These are phyloP conservation scores for Patiria miniata DNA, from an alignment of 35 echinoderm and acorn worm genomes.

Conservation along the genomic window DNA sequence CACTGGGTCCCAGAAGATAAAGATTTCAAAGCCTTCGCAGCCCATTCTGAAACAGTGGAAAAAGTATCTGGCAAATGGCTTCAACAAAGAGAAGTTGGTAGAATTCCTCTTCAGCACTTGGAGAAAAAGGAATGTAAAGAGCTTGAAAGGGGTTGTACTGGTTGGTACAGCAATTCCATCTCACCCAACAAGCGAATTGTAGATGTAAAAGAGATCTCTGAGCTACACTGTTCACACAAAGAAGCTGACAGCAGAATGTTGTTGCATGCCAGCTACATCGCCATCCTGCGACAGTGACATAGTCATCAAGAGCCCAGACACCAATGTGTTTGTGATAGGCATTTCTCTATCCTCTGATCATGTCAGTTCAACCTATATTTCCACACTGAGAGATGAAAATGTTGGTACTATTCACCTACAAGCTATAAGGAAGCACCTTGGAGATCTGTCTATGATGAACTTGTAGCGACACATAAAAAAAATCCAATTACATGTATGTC, in stretches of 20 bases:
- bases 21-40: constrained; percentile 18
- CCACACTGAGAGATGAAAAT: constrained; percentile 69
- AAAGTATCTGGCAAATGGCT: constrained; percentile 17
- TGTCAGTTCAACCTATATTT: constrained; percentile 47
- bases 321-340: too few species aligned
- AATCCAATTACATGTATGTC: too few species aligned
- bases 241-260: constrained; percentile 73
- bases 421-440: constrained; percentile 46
- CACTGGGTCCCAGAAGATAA: too few species aligned
- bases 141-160: constrained; percentile 37
- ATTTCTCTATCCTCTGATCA: too few species aligned
- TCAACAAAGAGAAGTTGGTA: constrained; percentile 61
- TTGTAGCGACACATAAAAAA: too few species aligned
- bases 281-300: background rate
- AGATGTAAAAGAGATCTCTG: constrained; percentile 15
- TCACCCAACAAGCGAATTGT: background rate
- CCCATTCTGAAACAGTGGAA: constrained; percentile 59
- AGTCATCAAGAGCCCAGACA: too few species aligned
- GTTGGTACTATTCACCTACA: constrained; percentile 46
- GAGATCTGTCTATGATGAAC: constrained; percentile 14
- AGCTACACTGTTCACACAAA: constrained; percentile 54
- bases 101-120: constrained; percentile 59
- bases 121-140: background rate
- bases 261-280: constrained; percentile 56
- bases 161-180: constrained; percentile 45